These are phyloP conservation scores for Cynodonichthys magdalenae DNA, from an alignment of 2,797 vertebrate genomes.

Conservation along the genomic window DNA sequence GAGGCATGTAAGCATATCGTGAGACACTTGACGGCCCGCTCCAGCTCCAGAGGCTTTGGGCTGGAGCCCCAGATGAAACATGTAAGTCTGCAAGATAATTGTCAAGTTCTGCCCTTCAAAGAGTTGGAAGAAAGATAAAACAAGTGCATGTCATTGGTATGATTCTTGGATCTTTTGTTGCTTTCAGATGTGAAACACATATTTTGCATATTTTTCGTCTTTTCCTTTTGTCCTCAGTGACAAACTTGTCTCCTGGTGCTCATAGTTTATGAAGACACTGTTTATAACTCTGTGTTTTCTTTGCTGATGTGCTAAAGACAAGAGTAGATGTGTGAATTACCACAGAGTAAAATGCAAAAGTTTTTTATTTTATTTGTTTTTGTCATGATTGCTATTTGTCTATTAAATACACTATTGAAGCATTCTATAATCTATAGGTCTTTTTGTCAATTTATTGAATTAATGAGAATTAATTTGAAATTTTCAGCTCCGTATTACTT, in stretches of 20 bases:
- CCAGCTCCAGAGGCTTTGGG: slow-evolving; percentile 77
- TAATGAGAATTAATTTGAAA: slow-evolving; percentile 9
- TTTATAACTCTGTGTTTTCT: background rate
- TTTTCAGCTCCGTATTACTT: background rate
- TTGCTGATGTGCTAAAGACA: slow-evolving; percentile 6
- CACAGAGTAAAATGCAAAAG: background rate
- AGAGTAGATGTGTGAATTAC: slow-evolving; percentile 35
- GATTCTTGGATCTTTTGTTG: slow-evolving; percentile 1
- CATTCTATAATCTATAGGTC: background rate
- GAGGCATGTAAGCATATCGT: slow-evolving; percentile 92
- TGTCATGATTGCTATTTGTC: slow-evolving; percentile 8
- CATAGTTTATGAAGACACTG: background rate
- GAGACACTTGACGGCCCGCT: slow-evolving; percentile 87
- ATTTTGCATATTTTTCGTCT: background rate
- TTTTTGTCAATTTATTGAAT: background rate
- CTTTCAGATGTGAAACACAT: background rate
- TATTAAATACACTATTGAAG: slow-evolving; percentile 11
- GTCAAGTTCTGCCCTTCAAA: slow-evolving; percentile 9
- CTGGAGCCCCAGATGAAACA: slow-evolving; percentile 89
- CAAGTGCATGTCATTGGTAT: background rate
- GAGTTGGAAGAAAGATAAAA: background rate
- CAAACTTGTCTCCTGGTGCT: background rate
- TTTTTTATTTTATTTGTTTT: background rate
- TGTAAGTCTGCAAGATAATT: slow-evolving; percentile 79
- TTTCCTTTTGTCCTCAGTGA: slow-evolving; percentile 8